Evolutionary conservation across 2,888 invertebrate species (phyloP), one percentile per base, ranked within the genome.

Genomic region (Oligia fasciuncula): DNA sequence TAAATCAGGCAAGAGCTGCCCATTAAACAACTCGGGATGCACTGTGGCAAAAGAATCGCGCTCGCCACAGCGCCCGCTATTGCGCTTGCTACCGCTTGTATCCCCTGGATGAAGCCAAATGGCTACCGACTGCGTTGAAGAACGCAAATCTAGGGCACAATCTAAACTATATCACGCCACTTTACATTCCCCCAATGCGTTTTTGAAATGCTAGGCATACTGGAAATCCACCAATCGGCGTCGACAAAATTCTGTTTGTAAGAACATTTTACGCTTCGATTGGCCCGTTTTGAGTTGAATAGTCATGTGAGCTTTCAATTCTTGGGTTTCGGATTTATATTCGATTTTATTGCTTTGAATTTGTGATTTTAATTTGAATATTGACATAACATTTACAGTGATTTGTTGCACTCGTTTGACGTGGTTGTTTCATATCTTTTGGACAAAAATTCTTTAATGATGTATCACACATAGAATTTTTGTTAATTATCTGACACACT

Each of bases 111-210:
- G 9, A 73, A 11, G n/a, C 73, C 35, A 60, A 93, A 91, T 90
- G 89, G 90, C 91, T 91, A 90, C 88, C 92, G 86, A 91, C 90
- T 87, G 88, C 90, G 89, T 85, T 90, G 89, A 91, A 92, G 91
- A 91, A 91, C 90, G 89, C 88, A 91, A 93, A 95, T 95, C 93
- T 94, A 91, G 95, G 91, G 88, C 94, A 91, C 91, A 92, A 92
- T 93, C 92, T 93, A 89, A 91, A 91, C 90, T 90, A 83, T 87
- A 87, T 78, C 72, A 86, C 73, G 87, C 86, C 84, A 84, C 81
- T 89, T 85, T 85, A 85, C 79, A 81, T 89, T 87, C 80, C 73
- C 84, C 87, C 87, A 90, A 89, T 85, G 89, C 87, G 80, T 83
- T 90, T 88, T 89, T 87, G 85, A 87, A 86, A 73, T 84, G 71